Conservation (phyloP, 2,797 vertebrate genomes). For the Sebastes cheni region DNA sequence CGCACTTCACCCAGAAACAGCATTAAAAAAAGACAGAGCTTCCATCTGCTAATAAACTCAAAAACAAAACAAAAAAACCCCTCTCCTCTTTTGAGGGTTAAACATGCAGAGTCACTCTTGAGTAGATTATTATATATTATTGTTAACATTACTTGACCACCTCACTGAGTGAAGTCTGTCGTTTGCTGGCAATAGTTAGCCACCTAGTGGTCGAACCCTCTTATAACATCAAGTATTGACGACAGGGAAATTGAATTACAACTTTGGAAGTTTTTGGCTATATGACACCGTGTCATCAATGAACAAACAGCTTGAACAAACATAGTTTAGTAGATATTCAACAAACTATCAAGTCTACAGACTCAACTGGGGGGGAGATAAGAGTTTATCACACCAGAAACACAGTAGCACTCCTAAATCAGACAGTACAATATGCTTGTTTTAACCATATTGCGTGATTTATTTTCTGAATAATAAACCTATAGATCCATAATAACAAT, state of each 20-base stretch:
- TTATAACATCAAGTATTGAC: constrained; percentile 70
- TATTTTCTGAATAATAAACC: constrained; percentile 62
- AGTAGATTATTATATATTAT: constrained; percentile 49
- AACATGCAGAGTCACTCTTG: constrained; percentile 52
- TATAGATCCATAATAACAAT: constrained; percentile 59
- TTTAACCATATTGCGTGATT: constrained; percentile 58
- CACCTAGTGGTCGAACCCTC: constrained; percentile 77
- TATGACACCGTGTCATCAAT: constrained; percentile 58
- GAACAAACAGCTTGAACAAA: constrained; percentile 54
- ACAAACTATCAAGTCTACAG: constrained; percentile 68
- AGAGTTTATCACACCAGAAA: constrained; percentile 62
- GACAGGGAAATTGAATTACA: constrained; percentile 54
- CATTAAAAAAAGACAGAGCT: constrained; percentile 34
- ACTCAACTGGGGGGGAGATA: constrained; percentile 42
- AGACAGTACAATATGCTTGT: constrained; percentile 63
- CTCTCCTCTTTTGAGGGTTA: constrained; percentile 13
- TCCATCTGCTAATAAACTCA: constrained; percentile 22
- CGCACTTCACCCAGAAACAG: constrained; percentile 17
- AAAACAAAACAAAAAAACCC: constrained; percentile 1
- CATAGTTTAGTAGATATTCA: constrained; percentile 61
- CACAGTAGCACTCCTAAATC: constrained; percentile 67
- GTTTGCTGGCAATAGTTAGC: constrained; percentile 64
- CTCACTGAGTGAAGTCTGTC: constrained; percentile 45
- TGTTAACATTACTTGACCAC: constrained; percentile 44
- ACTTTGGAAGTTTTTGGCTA: constrained; percentile 60